Evolutionary conservation across 2,113 vertebrate species (phyloP), one percentile per base, ranked within the genome.

Genomic region (Sinocyclocheilus maitianheensis): DNA sequence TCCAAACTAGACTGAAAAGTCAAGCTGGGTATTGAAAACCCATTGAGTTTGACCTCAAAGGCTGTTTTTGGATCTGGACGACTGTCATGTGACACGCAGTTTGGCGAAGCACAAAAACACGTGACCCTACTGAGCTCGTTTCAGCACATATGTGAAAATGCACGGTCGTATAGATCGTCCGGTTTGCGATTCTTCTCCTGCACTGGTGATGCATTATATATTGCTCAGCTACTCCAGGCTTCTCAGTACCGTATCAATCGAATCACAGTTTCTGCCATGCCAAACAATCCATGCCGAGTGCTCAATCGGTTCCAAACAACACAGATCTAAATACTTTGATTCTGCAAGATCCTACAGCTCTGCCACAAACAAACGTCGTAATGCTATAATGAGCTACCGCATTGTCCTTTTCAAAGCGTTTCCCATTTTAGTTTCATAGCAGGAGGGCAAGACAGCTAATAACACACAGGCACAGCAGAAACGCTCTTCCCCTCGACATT

Each of bases 401-500:
- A 62, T 26, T 46, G 77, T 80, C n/a, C 46, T 89, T 87, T 84
- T 30, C 5, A 78, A 72, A 85, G 74, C 37, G 30, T 11, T 60
- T 80, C 67, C 84, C 10, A n/a, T n/a, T 74, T 74, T 58, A 46
- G 53, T 84, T 80, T 72, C 82, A 67, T 80, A 85, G 74, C 62
- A 90, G 76, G 76, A 90, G 81, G 48, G 83, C 26, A 75, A 67
- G 11, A 46, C 58, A 2, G 40, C 81, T 85, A 58, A 88, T 48
- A 88, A 87, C 80, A 83, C 72, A 82, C 78, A 77, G 90, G 83
- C 82, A 90, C 81, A 80, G 83, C 89, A 89, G 86, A 91, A 86
- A 86, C 87, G 86, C 80, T 92, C 87, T 58, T 84, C 87, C 88
- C 84, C 91, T 85, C 81, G 90, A 92, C 90, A 92, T 93, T 93